phyloP scores from a whole-genome alignment of 2,888 invertebrate genomes.

The Hypena proboscidalis region DNA sequence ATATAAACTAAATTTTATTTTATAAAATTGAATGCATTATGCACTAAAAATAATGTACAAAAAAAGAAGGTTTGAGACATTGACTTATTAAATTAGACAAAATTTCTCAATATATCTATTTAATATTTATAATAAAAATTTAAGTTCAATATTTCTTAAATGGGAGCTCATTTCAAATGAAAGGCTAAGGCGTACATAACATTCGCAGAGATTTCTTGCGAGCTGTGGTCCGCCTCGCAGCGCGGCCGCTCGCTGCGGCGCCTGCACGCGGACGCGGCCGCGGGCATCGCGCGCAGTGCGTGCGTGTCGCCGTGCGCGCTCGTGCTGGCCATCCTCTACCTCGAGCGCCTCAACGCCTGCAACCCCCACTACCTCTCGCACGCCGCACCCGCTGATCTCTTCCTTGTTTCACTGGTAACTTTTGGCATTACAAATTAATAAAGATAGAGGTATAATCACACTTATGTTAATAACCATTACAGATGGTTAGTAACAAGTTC shows the following conservation, averaged over 20 bases:
- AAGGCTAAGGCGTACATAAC: too few species aligned
- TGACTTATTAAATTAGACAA: too few species aligned
- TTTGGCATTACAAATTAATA: too few species aligned
- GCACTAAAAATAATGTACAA: too few species aligned
- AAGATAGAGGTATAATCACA: slow-evolving; percentile 32
- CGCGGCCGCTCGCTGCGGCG: slow-evolving; percentile 91
- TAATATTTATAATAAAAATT: too few species aligned
- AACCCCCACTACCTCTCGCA: slow-evolving; percentile 93
- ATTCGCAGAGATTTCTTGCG: slow-evolving; percentile 91
- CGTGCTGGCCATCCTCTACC: slow-evolving; percentile 96
- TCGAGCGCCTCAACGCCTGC: slow-evolving; percentile 93
- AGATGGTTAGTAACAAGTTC: slow-evolving; percentile 99
- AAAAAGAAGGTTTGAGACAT: too few species aligned
- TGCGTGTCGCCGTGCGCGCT: slow-evolving; percentile 97
- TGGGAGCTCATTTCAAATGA: too few species aligned
- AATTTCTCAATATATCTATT: too few species aligned
- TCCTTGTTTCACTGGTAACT: slow-evolving; percentile 97
- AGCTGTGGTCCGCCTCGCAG: slow-evolving; percentile 92
- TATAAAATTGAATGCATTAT: too few species aligned
- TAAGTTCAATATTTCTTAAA: too few species aligned
- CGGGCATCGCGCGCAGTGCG: slow-evolving; percentile 90
- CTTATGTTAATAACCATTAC: slow-evolving; percentile 16
- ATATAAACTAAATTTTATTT: too few species aligned
- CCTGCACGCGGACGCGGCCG: slow-evolving; percentile 91
- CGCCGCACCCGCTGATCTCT: slow-evolving; percentile 95